phyloP scores from a whole-genome alignment of 1,140 invertebrate species.

The Pogonomyrmex californicus region DNA sequence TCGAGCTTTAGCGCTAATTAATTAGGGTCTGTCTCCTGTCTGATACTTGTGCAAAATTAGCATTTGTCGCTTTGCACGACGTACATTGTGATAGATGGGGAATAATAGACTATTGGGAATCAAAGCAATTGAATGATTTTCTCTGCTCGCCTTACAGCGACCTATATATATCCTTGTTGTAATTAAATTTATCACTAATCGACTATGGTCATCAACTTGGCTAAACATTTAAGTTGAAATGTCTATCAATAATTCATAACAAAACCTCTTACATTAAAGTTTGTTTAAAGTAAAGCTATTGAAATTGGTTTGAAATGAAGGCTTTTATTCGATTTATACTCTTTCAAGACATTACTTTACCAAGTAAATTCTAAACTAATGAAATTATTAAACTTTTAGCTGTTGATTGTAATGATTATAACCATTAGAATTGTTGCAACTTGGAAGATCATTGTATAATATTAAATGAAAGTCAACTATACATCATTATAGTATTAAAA shows the following conservation, averaged over 20 bases:
- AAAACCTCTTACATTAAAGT: conserved; percentile 30
- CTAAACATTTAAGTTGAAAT: conserved; percentile 15
- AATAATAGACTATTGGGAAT: conserved; percentile 46
- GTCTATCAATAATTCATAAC: neutral
- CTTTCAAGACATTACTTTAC: conserved; percentile 1
- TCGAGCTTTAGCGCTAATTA: conserved; percentile 52
- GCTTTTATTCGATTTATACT: conserved; percentile 15
- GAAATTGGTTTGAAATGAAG: conserved; percentile 33
- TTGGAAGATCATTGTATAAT: neutral
- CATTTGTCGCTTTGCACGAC: conserved; percentile 8
- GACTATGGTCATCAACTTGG: neutral
- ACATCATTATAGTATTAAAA: neutral
- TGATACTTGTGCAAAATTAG: conserved; percentile 55
- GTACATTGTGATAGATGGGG: conserved; percentile 26
- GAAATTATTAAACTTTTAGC: conserved; percentile 14
- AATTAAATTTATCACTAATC: conserved; percentile 32
- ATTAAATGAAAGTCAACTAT: neutral
- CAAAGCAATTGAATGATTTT: conserved; percentile 30
- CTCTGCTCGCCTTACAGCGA: neutral
- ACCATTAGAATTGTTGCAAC: neutral
- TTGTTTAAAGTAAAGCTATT: conserved; percentile 28
- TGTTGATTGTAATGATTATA: neutral
- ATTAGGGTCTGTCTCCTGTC: conserved; percentile 36
- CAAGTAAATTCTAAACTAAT: conserved; percentile 14
- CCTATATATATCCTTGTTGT: conserved; percentile 6